These are phyloP conservation scores for Oryzaephilus surinamensis DNA, from an alignment of 1,140 invertebrate genomes.

Conservation along the genomic window DNA sequence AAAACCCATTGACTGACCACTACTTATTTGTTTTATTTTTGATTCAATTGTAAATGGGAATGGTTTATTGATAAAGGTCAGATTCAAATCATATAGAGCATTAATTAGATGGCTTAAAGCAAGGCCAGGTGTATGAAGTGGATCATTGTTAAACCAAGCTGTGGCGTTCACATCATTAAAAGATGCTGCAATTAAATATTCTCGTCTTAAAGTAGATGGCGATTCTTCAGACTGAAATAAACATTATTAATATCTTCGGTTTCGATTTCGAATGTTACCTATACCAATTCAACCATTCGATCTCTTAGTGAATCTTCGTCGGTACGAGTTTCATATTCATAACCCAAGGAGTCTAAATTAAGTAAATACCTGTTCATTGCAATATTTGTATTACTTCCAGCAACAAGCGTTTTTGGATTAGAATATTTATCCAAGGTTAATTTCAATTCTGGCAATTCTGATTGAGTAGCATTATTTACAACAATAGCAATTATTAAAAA, in stretches of 20 bases:
- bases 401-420: conserved; percentile 33
- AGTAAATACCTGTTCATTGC: no score
- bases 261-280: neutral
- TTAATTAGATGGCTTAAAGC: conserved; percentile 16
- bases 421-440: conserved; percentile 25
- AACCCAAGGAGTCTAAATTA: no score
- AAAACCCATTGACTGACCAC: conserved; percentile 47
- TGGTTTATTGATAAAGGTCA: conserved; percentile 56
- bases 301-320: no score
- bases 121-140: conserved; percentile 50
- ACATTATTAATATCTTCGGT: neutral
- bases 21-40: conserved; percentile 36
- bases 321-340: no score
- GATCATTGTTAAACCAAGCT: conserved; percentile 51
- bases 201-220: conserved; percentile 16
- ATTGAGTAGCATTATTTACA: conserved; percentile 17
- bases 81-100: conserved; percentile 27
- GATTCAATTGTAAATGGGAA: conserved; percentile 40
- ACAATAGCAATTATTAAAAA: conserved; percentile 47
- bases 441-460: conserved; percentile 35
- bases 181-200: no score
- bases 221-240: conserved; percentile 17
- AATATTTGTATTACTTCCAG: neutral
- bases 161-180: no score
- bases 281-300: no score